Evolutionary conservation across 2,888 invertebrate genomes (phyloP), one percentile per base, ranked within the genome.

Genomic region (Rotaria magnacalcarata): DNA sequence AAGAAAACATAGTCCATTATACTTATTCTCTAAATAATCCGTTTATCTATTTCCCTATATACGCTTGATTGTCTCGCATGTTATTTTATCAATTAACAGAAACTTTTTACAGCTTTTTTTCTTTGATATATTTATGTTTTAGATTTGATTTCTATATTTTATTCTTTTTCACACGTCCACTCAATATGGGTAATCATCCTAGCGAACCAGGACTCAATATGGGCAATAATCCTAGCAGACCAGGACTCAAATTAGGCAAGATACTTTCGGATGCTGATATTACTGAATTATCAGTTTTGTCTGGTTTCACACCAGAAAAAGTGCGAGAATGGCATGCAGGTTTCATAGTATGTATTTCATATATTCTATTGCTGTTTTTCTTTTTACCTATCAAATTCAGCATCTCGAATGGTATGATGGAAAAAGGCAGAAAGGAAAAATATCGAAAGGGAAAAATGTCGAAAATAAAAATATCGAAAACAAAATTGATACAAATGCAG

Each of bases 251-350:
- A 67, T 19, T 16, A 5, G 67, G 67, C 5, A 67, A 67, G 7
- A 41, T 19, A 27, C 67, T 67, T 34, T 5, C 67, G 6, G 67
- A 67, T 19, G 16, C 16, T 6, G 6, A 67, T 19, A 19, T 67
- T 34, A 19, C 0, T 41, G 67, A 67, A 67, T 34, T 67, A 27
- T 67, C 67, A 34, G 3, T 3, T 34, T 6, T 34, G 11, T 67
- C 67, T 34, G 67, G 67, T 58, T 87, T 87, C 67, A 85, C 84
- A 47, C 56, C 56, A 27, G 74, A 85, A 43, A 85, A 87, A 58
- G 85, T 87, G 1, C 80, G 84, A 43, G 85, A 85, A 21, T 87
- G 87, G 87, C 87, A 87, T 41, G 2, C 80, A 43, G 87, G 87
- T 5, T 87, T 87, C 56, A 56, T 56, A 24, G 21, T 21, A 21